These are phyloP conservation scores for Chanos chanos DNA, from an alignment of 2,797 vertebrate species.

Conservation along the genomic window DNA sequence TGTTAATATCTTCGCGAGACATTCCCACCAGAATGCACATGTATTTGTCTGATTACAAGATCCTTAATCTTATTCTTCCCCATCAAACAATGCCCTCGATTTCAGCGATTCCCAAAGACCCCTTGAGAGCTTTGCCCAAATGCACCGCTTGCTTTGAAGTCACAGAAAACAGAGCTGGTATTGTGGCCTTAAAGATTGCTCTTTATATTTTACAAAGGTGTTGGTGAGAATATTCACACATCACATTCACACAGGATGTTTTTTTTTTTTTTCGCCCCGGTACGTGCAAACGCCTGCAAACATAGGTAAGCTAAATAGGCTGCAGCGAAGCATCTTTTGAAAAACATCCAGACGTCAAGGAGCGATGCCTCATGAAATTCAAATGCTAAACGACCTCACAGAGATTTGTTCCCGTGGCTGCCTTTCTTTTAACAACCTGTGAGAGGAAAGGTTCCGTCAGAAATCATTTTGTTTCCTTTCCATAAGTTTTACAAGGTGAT, in stretches of 20 bases:
- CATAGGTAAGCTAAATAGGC: neutral
- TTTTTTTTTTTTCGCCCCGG: no score
- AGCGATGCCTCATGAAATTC: slow-evolving; percentile 59
- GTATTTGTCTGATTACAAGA: slow-evolving; percentile 26
- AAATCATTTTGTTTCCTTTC: slow-evolving; percentile 1
- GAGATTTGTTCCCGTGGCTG: slow-evolving; percentile 46
- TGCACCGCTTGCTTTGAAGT: neutral
- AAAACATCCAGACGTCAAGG: slow-evolving; percentile 61
- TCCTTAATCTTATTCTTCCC: slow-evolving; percentile 46
- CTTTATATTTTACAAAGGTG: neutral
- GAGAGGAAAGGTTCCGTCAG: slow-evolving; percentile 3
- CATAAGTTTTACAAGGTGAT: slow-evolving; percentile 5
- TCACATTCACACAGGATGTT: slow-evolving; percentile 55
- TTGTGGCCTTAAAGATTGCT: neutral
- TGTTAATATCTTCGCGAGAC: slow-evolving; percentile 12
- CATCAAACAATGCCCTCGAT: slow-evolving; percentile 45
- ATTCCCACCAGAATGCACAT: neutral
- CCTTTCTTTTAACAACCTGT: slow-evolving; percentile 11
- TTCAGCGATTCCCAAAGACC: slow-evolving; percentile 29
- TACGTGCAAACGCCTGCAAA: slow-evolving; percentile 40
- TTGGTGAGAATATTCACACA: slow-evolving; percentile 46
- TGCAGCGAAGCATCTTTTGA: slow-evolving; percentile 47
- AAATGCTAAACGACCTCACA: slow-evolving; percentile 51
- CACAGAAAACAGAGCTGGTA: neutral
- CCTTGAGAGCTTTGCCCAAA: no score